phyloP scores from a whole-genome alignment of 2,888 invertebrate genomes.

The Celastrina argiolus region DNA sequence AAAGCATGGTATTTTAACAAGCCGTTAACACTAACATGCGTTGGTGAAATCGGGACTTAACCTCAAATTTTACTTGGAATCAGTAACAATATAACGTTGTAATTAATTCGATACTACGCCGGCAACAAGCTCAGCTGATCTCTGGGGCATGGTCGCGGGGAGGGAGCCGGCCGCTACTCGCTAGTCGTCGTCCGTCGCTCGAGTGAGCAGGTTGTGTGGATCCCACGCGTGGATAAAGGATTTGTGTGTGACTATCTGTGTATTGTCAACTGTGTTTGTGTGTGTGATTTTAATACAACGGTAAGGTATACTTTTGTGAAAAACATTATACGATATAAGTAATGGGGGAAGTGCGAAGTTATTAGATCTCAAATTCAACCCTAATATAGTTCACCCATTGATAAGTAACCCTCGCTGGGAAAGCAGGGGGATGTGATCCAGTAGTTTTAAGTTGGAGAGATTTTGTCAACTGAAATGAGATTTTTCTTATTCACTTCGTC shows the following conservation, averaged over 20 bases:
- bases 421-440: not conserved
- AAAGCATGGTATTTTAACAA: no score
- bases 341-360: not conserved
- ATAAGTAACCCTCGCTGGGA: slow-evolving; percentile 46
- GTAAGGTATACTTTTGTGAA: not conserved
- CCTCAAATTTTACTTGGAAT: not conserved
- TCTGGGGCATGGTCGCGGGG: slow-evolving; percentile 40
- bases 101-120: slow-evolving; percentile 23
- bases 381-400: slow-evolving; percentile 68
- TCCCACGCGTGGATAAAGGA: slow-evolving; percentile 19
- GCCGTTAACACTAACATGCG: no score
- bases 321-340: not conserved
- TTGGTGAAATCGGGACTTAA: no score
- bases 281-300: slow-evolving; percentile 5
- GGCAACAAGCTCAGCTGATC: slow-evolving; percentile 47
- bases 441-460: not conserved
- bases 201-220: slow-evolving; percentile 43
- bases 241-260: slow-evolving; percentile 33
- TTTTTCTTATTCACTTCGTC: not conserved
- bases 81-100: not conserved
- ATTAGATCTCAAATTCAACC: slow-evolving; percentile 30
- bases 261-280: slow-evolving; percentile 32
- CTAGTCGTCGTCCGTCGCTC: slow-evolving; percentile 57
- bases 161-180: no score
- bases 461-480: not conserved